Evolutionary conservation across 2,888 invertebrate genomes (phyloP), one percentile per base, ranked within the genome.

Genomic region (Tenthredo mesomela): DNA sequence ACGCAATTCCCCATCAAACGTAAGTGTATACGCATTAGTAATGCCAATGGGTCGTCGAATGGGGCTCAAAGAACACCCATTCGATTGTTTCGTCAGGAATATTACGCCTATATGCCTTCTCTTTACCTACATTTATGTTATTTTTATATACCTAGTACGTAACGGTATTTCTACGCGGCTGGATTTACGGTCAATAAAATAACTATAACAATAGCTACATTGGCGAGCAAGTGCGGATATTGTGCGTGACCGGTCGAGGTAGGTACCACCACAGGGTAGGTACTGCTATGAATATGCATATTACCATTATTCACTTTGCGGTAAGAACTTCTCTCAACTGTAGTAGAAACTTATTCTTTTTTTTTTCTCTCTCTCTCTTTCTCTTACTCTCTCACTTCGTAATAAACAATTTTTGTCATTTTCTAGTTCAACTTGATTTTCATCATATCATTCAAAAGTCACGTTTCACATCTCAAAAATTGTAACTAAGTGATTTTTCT

Each of bases 111-210:
- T 67, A 29, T 73, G 29, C 54, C 54, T 50, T 37, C 33, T 37
- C 54, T 54, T 10, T 50, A 54, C 29, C 61, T 25, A 61, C 61
- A 77, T 71, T 71, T 37, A 43, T 43, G 37, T 9, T 21, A 50
- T 54, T 77, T 77, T 5, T 50, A 50, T 50, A 50, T 50, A 50
- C 18, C 33, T 77, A 77, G n/a, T 77, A 54, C 29, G 54, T 54
- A 77, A 29, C 77, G 85, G 85, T 85, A 89, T 88, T 86, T 75
- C 86, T 85, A 87, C 84, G 78, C 77, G 73, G 78, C 70, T 84
- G 86, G 89, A 91, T 91, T 91, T 91, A 91, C 88, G 90, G 88
- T 88, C 91, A 89, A 91, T 91, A 91, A 91, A 91, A 88, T 91
- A 89, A 90, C 91, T 89, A 91, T 89, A 91, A 90, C 91, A 90